Evolutionary conservation across 2,113 vertebrate species (phyloP).

Genomic region (Hydrolagus affinis): DNA sequence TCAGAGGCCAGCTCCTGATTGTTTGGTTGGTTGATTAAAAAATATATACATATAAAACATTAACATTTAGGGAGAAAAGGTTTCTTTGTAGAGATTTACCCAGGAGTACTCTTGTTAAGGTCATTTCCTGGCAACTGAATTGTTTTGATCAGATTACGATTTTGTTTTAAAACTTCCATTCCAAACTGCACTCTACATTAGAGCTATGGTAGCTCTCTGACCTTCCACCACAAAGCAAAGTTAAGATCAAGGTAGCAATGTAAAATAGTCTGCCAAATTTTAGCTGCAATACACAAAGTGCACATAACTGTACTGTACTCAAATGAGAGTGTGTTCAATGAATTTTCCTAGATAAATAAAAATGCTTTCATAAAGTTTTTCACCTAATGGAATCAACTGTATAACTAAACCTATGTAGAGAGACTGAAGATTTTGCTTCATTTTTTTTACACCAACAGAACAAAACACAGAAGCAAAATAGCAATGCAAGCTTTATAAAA

Average conservation of each 20-base stretch:
- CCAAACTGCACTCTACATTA: background rate
- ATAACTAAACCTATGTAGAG: background rate
- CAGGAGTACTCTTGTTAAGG: background rate
- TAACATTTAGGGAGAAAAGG: background rate
- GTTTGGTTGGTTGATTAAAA: background rate
- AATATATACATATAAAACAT: background rate
- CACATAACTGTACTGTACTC: background rate
- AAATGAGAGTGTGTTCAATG: slow-evolving; percentile 9
- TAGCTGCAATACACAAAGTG: slow-evolving; percentile 21
- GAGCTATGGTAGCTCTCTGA: background rate
- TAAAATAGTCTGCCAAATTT: background rate
- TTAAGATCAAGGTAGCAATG: background rate
- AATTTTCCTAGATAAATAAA: slow-evolving; percentile 22
- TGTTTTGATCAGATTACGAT: background rate
- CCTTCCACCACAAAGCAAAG: background rate
- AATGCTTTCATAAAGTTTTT: background rate
- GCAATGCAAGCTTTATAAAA: slow-evolving; percentile 16
- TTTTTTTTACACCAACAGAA: slow-evolving; percentile 10
- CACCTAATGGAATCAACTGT: slow-evolving; percentile 25
- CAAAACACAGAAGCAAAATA: slow-evolving; percentile 13
- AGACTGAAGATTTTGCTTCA: slow-evolving; percentile 26
- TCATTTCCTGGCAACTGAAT: background rate
- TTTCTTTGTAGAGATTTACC: background rate
- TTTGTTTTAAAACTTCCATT: background rate
- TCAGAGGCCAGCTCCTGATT: background rate